These are phyloP conservation scores for Thaleichthys pacificus DNA, from an alignment of 2,797 vertebrate genomes.

Conservation along the genomic window DNA sequence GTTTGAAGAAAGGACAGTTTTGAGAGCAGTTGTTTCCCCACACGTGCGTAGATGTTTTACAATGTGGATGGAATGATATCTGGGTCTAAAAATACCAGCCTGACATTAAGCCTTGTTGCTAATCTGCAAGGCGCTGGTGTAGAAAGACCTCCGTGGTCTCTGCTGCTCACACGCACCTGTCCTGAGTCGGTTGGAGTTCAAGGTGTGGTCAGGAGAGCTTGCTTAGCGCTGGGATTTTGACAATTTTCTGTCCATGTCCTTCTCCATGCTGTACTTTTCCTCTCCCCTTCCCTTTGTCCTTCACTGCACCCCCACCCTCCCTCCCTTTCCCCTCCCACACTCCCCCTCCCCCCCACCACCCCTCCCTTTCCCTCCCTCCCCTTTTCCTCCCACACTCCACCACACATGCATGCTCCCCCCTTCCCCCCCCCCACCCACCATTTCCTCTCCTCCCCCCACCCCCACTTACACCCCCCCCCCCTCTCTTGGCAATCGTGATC, in stretches of 20 bases:
- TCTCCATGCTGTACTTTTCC: neutral
- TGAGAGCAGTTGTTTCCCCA: too few species aligned
- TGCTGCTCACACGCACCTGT: too few species aligned
- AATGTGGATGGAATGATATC: too few species aligned
- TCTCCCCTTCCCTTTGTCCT: neutral
- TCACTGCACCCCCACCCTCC: neutral
- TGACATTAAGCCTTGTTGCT: neutral
- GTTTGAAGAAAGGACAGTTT: too few species aligned
- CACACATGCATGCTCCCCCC: neutral
- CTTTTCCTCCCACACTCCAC: conserved; percentile 8
- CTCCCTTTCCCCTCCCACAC: neutral
- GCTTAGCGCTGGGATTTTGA: neutral
- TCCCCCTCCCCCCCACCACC: neutral
- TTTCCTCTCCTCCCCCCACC: conserved; percentile 17
- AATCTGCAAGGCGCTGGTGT: neutral
- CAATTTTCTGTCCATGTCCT: conserved; percentile 18
- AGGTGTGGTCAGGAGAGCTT: too few species aligned
- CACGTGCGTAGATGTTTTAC: too few species aligned
- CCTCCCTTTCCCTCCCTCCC: neutral
- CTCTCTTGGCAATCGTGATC: conserved; percentile 20
- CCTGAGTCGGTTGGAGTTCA: too few species aligned
- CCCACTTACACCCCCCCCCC: conserved; percentile 27
- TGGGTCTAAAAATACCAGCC: neutral
- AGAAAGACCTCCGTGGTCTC: too few species aligned
- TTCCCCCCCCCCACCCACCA: conserved; percentile 6